Base-by-base conservation (phyloP, 2,888 invertebrate genomes). In the Drosophila ustulata region DNA sequence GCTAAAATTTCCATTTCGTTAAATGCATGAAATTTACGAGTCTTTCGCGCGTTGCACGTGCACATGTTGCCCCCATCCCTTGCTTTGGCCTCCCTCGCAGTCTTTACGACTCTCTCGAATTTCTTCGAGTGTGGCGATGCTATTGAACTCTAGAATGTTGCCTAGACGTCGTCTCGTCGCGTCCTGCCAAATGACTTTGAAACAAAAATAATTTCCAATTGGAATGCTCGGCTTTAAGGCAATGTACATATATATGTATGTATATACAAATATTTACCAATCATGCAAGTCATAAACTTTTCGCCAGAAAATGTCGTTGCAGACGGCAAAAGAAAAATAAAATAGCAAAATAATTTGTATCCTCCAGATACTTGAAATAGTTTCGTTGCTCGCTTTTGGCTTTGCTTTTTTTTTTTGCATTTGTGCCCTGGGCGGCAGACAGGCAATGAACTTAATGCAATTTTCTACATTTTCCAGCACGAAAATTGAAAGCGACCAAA, bases 11-110 rank as follows among this genome's bases (percentile, higher is more conserved):
- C 67, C 75, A 86, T 83, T 83, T 74, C 63, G 72, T 68, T 83
- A 88, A 83, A 82, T 82, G 83, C 53, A 71, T 23, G 68, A 73
- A 78, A 80, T 83, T 88, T 83, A 83, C 80, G 88, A 78, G 71
- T 55, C 47, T 50, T 62, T 74, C 66, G 53, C 67, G 46, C 52
- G 25, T 41, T 69, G 87, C 86, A 88, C 88, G 88, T 83, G 89
- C 83, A 71, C 62, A 82, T 70, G 80, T 74, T 11, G 34, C 37
- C 37, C 11, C 37, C 34, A n/a, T 68, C 56, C 39, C 32, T 81
- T 75, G 52, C 59, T 23, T 64, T 80, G 51, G 7, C 25, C 45
- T 6, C 25, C 45, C 25, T 3, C 41, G 28, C 53, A 11, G 1
- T 2, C 63, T 78, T 87, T 84, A 85, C 75, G 87, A 87, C 65